Percentiles rank a stretch among this genome's conserved stretches.
These are phyloP conservation scores for Cantharis lateralis DNA, from an alignment of 2,888 invertebrate genomes.

Conservation along the genomic window DNA sequence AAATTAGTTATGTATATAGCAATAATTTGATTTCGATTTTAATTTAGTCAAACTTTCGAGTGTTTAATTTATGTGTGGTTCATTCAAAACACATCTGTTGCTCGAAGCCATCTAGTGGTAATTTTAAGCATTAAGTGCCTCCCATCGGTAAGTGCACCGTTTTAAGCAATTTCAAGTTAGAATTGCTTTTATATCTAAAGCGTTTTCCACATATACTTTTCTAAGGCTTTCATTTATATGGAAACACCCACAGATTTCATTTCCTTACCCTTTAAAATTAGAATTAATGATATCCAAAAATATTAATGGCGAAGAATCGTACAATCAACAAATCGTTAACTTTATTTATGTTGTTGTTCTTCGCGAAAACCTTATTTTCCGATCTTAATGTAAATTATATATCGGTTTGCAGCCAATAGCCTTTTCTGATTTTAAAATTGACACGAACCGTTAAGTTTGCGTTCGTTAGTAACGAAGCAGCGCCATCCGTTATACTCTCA, in stretches of 20 bases:
- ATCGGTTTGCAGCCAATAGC: neutral
- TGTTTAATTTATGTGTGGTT: neutral
- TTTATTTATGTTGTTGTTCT: neutral
- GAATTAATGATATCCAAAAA: neutral
- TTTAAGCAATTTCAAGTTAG: neutral
- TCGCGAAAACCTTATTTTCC: neutral
- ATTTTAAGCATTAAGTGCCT: neutral
- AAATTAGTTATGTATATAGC: neutral
- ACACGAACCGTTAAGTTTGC: neutral
- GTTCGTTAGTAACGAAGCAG: neutral
- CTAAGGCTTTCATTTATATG: neutral
- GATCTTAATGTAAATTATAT: neutral
- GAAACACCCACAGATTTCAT: neutral
- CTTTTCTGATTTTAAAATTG: neutral
- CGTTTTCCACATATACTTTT: neutral
- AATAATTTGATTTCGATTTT: neutral
- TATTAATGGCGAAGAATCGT: neutral
- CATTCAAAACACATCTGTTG: conserved; percentile 3
- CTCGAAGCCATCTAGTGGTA: neutral
- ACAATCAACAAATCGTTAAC: neutral
- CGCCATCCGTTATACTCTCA: neutral
- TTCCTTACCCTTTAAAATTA: neutral
- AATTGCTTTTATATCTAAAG: neutral
- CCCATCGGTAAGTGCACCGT: neutral
- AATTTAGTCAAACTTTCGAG: neutral